Base-by-base conservation (phyloP, 2,888 invertebrate genomes). In the Coelinius sp. region DNA sequence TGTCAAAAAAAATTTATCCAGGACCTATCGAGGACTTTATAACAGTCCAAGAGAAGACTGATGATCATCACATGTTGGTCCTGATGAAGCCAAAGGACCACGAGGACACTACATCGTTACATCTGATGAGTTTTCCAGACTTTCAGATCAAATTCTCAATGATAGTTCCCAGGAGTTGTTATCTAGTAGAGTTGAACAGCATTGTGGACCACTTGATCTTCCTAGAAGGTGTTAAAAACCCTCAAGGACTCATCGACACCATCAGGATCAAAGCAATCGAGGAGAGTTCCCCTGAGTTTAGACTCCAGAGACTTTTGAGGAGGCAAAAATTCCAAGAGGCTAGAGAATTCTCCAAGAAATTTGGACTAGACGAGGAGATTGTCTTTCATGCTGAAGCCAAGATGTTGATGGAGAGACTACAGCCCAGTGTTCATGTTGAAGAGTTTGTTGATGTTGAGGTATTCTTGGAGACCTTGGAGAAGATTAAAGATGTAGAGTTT, bases 271-370 rank as follows among this genome's bases (percentile, higher is more conserved):
- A 88, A 80, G 77, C 81, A 14, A 77, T 88, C 59, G 80, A 80
- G 38, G 89, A 90, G 83, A 88, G 88, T n/a, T 82, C 86, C 41
- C 89, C 89, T 0, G 88, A 89, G 71, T 82, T 84, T 73, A 87
- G 89, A 73, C 83, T 90, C 10, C 83, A 86, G 66, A 82, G 89
- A 76, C 83, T 90, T 64, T 77, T 90, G 20, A 85, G 85, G 64
- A 85, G 88, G 75, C 83, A 85, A 52, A 86, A 88, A 76, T 90
- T 89, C 77, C 86, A 88, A 8, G 89, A 89, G 79, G 90, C 90
- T 1, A 88, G 89, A 79, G 74, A 79, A 20, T 90, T 90, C 80
- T 90, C 90, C 0, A 80, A 75, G 49, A 81, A 81, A 27, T 89
- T 88, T 78, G 81, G 85, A 66, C 81, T 91, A 22, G 83, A 88